Base-by-base conservation (phyloP, 2,888 invertebrate genomes). In the Drosophila planitibia region DNA sequence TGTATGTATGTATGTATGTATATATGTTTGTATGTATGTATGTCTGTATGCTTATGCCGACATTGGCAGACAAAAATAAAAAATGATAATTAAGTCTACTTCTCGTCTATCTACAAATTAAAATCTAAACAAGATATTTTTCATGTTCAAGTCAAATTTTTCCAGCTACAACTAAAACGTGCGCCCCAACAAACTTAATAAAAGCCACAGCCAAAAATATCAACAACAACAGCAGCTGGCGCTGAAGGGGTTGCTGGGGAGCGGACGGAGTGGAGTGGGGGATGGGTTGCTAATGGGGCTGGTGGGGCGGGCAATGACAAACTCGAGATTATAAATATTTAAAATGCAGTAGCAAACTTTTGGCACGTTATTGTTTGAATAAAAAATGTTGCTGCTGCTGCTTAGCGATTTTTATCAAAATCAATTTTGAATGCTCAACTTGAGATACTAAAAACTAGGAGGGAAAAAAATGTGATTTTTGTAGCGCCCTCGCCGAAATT, bases 71-170 rank as follows among this genome's bases (percentile, higher is more conserved):
- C 60, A 53, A 49, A 55, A 69, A 59, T 54, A 71, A 79, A 79
- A 81, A 91, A 91, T 90, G 86, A 92, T 92, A 92, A 92, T 92
- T 92, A 92, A 92, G 91, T 91, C 88, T 90, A 92, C 90, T 92
- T 91, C 90, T 86, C 79, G 85, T 82, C 81, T 92, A 92, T 92
- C 92, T 85, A 81, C 81, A 82, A 91, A 91, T 91, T 91, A 91
- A 91, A 87, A 92, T 92, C 92, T 92, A 91, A 91, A 92, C 91
- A 92, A 92, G 86, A 91, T 91, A 91, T 91, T 91, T 91, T 91
- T 86, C 90, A 90, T 91, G 89, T 86, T 90, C 78, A 82, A 80
- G 83, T 81, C 77, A 76, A 82, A 79, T 82, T 84, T 89, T 74
- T 79, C 65, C 73, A 66, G 68, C 81, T 83, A 92, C 92, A 92